Evolutionary conservation across 2,888 invertebrate species (phyloP), one percentile per base, ranked within the genome.

Genomic region (Vesta saturnalis): DNA sequence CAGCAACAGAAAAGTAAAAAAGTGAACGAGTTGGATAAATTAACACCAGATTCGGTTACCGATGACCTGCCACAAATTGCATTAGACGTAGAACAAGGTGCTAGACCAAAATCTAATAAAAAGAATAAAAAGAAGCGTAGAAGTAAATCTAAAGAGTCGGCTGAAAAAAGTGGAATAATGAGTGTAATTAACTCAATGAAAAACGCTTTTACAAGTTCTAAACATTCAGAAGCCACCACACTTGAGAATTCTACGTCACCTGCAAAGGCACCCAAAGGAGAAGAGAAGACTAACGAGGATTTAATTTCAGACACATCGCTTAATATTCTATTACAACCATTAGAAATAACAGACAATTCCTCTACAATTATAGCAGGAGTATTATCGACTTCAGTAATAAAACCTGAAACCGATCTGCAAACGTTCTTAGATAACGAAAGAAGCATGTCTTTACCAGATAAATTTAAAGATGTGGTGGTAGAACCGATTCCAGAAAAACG

Each of bases 121-220:
- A 73, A 72, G 58, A 16, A 71, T 0, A 68, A 70, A 21, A 58
- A 71, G 60, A 71, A 73, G 56, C 64, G 30, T n/a, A 73, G 74
- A 71, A 60, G 62, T 21, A 74, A 74, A 22, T 35, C 68, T 4
- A 74, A 73, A 19, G 67, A 74, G 2, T 16, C 70, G 1, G n/a
- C 14, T 23, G 72, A 75, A 43, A 76, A 76, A 71, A 64, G 74
- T n/a, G 75, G 76, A 4, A 57, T 80, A 63, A 71, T 75, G 21
- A 76, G 78, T 15, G 67, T 80, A 30, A 61, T 80, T 4, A 75
- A 78, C 14, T 78, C 78, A 1, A 77, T 80, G 4, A 81, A 79
- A 71, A 76, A 70, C 60, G 78, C 70, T 8, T n/a, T 39, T 10
- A 39, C 8, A 8, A n/a, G n/a, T n/a, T n/a, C n/a, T n/a, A 39